These are phyloP conservation scores for Sebastes hopkinsi DNA, from an alignment of 2,797 vertebrate species.

Conservation along the genomic window DNA sequence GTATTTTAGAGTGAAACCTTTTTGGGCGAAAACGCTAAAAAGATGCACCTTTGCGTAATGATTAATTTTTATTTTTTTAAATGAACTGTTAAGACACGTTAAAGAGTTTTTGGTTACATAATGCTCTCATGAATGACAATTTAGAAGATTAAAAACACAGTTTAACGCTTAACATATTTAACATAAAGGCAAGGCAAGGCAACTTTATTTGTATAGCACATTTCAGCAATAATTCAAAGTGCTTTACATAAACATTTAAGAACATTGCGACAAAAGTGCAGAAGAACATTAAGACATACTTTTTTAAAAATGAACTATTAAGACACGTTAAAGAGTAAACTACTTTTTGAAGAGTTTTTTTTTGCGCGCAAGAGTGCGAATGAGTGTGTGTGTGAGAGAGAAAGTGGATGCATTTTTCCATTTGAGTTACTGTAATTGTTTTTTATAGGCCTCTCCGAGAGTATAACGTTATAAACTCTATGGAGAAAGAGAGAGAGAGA, in stretches of 20 bases:
- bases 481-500: slow-evolving; percentile 1
- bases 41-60: neutral
- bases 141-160: neutral
- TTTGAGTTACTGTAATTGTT: slow-evolving; percentile 20
- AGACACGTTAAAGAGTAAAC: neutral
- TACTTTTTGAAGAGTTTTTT: slow-evolving; percentile 2
- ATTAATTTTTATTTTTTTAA: neutral
- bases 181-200: neutral
- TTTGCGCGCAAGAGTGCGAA: slow-evolving; percentile 32
- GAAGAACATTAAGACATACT: too few relatives aligned
- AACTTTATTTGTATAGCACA: too few relatives aligned
- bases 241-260: too few relatives aligned
- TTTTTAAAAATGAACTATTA: neutral
- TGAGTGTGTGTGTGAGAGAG: slow-evolving; percentile 18
- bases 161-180: neutral
- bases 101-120: neutral
- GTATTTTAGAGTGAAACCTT: neutral
- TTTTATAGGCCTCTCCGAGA: slow-evolving; percentile 35
- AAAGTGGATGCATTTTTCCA: neutral
- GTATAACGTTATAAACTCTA: slow-evolving; percentile 15
- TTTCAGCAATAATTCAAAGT: too few relatives aligned
- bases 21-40: neutral
- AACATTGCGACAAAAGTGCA: too few relatives aligned
- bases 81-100: too few relatives aligned
- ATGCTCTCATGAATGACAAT: neutral